Evolutionary conservation across 1,140 invertebrate genomes (phyloP), one percentile per base, ranked within the genome.

Genomic region (Drosophila pectinifera): DNA sequence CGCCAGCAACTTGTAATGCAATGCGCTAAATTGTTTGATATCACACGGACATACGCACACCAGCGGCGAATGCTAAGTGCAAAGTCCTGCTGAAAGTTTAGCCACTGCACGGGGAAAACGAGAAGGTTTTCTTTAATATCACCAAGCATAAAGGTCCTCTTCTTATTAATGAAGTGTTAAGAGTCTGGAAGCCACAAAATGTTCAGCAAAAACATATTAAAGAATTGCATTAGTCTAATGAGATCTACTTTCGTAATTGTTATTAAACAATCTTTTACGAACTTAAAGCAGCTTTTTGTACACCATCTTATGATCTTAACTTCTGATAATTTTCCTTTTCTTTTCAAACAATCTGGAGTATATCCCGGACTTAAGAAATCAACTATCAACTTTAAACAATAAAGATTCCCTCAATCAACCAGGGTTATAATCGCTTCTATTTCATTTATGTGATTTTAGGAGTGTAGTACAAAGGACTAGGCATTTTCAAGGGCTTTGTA

Each of bases 1-100:
- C 54, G 18, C 59, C 46, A 36, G 14, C 63, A 53, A 65, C 81
- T 83, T 85, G 73, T 85, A 85, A 77, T 74, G 82, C 82, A 86
- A 54, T 75, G 83, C 79, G 74, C 82, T 88, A 79, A 88, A 88
- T 88, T 86, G 82, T 86, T 82, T 88, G 73, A 69, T 85, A 46
- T 48, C 76, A 75, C 70, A 70, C 67, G 14, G 42, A 65, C 43
- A 31, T 49, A 34, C 64, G 34, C 31, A 68, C 58, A 67, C 26
- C 20, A 34, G 18, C 18, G 13, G 59, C 54, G 45, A 64, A 49
- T 82, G 62, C 57, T 88, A 86, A 86, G 82, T 86, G 82, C 83
- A 86, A 82, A 86, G 82, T 86, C 77, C 78, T 86, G 82, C 83
- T 84, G 48, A 42, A 59, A 70, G 55, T 73, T 59, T 57, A 58